A percentile compares a stretch with the other conserved stretches of the same genome.
Conservation (phyloP, 2,113 vertebrate genomes). For the Gopherus evgoodei region DNA sequence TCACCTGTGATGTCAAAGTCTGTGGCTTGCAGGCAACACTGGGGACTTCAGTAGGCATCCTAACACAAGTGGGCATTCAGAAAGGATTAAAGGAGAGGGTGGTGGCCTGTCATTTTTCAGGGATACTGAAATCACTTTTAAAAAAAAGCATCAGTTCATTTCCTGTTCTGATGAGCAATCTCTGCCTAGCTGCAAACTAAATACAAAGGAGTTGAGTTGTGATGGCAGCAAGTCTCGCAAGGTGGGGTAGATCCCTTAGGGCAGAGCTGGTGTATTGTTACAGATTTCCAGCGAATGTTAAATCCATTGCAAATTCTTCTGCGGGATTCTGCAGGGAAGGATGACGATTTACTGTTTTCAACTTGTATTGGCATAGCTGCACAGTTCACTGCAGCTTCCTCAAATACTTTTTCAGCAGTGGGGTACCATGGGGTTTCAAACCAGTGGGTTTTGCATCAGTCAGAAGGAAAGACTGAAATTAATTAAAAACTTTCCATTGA, state of each 20-base stretch:
- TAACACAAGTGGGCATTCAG: background rate
- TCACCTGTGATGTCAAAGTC: background rate
- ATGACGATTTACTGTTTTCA: background rate
- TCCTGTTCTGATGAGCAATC: background rate
- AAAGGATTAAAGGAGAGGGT: background rate
- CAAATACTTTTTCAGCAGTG: background rate
- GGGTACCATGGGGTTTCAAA: background rate
- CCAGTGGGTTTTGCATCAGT: no score
- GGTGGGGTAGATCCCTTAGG: background rate
- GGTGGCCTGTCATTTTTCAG: background rate
- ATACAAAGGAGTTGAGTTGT: background rate
- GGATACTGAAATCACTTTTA: background rate
- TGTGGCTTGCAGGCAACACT: background rate
- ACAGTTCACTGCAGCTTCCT: background rate
- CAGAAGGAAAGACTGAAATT: background rate
- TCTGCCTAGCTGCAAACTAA: slow-evolving; percentile 1
- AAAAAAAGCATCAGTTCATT: background rate
- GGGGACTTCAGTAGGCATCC: background rate
- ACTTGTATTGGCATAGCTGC: background rate
- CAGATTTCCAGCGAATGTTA: background rate
- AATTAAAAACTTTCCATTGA: background rate
- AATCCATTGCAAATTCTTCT: background rate
- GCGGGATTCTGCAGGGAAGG: background rate
- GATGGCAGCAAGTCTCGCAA: background rate
- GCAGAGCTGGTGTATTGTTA: background rate